Evolutionary conservation across 2,797 vertebrate genomes (phyloP).

Genomic region (Tamandua tetradactyla): DNA sequence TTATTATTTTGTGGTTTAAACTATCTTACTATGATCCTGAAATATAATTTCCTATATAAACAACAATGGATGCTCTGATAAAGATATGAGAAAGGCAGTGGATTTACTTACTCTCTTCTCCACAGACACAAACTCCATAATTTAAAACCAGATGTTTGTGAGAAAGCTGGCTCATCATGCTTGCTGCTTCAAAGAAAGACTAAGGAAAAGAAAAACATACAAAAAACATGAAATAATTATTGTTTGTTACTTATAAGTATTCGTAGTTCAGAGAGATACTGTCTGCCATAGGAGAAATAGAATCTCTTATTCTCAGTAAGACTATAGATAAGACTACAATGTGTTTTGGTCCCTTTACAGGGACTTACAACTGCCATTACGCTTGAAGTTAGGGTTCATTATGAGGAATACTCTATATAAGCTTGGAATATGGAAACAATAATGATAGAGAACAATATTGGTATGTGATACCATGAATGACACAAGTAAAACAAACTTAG

Average conservation of each 20-base stretch:
- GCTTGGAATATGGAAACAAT: background rate
- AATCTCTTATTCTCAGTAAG: background rate
- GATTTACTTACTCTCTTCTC: slow-evolving; percentile 95
- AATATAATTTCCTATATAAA: slow-evolving; percentile 28
- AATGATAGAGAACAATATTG: background rate
- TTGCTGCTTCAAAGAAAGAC: slow-evolving; percentile 99
- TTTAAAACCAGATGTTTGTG: slow-evolving; percentile 97
- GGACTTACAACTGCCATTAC: background rate
- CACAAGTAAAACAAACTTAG: background rate
- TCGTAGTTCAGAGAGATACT: slow-evolving; percentile 9
- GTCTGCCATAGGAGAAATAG: background rate
- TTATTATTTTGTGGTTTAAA: slow-evolving; percentile 15
- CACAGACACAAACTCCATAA: slow-evolving; percentile 96
- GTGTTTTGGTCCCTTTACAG: background rate
- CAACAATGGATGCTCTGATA: background rate
- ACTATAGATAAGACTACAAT: background rate
- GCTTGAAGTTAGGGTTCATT: background rate
- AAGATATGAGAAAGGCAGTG: background rate
- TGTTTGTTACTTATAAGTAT: background rate
- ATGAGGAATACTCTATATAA: background rate
- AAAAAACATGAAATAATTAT: slow-evolving; percentile 50
- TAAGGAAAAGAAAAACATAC: slow-evolving; percentile 76
- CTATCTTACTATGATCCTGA: slow-evolving; percentile 13
- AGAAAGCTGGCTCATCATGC: slow-evolving; percentile 99
- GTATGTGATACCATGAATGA: background rate